Base-by-base conservation (phyloP, 1,140 invertebrate genomes). In the Cyrtorhinus lividipennis region DNA sequence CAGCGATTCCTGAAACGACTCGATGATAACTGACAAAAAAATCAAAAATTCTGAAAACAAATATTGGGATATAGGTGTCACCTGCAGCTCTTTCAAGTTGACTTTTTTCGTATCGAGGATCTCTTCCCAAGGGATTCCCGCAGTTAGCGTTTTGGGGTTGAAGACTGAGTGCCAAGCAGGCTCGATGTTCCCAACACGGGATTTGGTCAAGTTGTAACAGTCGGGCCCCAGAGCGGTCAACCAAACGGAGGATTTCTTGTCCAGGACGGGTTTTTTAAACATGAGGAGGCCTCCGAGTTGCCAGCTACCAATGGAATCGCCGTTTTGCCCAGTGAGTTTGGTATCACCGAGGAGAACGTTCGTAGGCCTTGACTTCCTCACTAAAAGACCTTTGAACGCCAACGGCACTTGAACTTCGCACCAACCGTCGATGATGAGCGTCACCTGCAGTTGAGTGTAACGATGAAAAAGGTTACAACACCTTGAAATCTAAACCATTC, bases 1-100 rank as follows among this genome's bases (percentile, higher is more conserved):
- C 18, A 82, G 62, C 69, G 79, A 79, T 62, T 82, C 80, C 71
- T 82, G 78, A 44, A 83, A 66, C 56, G 59, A 38, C 30, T n/a
- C n/a, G n/a, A n/a, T 24, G n/a, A 12, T 45, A 45, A 10, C 10
- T 45, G n/a, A n/a, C 38, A 45, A 12, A 12, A 45, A 45, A n/a
- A n/a, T n/a, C n/a, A n/a, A n/a, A n/a, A n/a, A n/a, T n/a, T n/a
- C 22, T 5, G 20, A 56, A n/a, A 44, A 44, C 38, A 38, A 38
- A 38, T 38, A 38, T 38, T 38, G 5, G 30, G 30, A 38, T 38
- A 38, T 38, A n/a, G 30, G 30, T 8, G 15, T 38, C 15, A 78
- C 77, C 72, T 76, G 75, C 59, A 78, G 73, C 73, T 67, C 64
- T 62, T 62, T 62, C 13, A 67, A 38, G 10, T 57, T 64, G 30